Evolutionary conservation across 2,113 vertebrate genomes (phyloP).

Genomic region (Paramisgurnus dabryanus): DNA sequence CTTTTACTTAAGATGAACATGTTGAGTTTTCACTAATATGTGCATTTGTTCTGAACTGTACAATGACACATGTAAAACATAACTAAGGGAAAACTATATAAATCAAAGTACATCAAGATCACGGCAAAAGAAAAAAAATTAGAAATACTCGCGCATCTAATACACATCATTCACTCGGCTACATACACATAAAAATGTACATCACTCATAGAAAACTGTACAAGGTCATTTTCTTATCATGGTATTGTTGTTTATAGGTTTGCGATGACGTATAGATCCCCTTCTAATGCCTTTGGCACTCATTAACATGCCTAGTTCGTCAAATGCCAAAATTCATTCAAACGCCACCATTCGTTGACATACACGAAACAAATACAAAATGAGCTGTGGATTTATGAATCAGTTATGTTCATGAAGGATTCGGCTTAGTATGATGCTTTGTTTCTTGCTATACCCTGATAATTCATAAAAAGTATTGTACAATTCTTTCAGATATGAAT

Average conservation of each 20-base stretch:
- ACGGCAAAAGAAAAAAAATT: slow-evolving; percentile 58
- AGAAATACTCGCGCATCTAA: slow-evolving; percentile 62
- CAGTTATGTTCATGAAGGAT: not conserved
- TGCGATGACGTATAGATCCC: slow-evolving; percentile 59
- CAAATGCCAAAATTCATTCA: slow-evolving; percentile 36
- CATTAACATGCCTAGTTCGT: slow-evolving; percentile 63
- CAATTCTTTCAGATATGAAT: slow-evolving; percentile 44
- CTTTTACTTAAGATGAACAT: slow-evolving; percentile 60
- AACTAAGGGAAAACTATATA: slow-evolving; percentile 63
- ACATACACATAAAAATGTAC: slow-evolving; percentile 69
- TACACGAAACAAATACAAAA: slow-evolving; percentile 25
- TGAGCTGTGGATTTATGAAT: not conserved
- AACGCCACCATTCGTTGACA: slow-evolving; percentile 15
- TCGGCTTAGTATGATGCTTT: slow-evolving; percentile 12
- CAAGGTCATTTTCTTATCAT: slow-evolving; percentile 66
- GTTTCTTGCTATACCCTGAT: slow-evolving; percentile 29
- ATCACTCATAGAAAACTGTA: slow-evolving; percentile 77
- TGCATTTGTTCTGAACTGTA: slow-evolving; percentile 65
- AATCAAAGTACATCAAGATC: slow-evolving; percentile 57
- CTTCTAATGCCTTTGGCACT: slow-evolving; percentile 73
- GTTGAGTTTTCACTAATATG: slow-evolving; percentile 55
- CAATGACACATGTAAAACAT: slow-evolving; percentile 64
- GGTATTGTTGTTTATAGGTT: slow-evolving; percentile 60
- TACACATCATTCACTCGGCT: slow-evolving; percentile 69
- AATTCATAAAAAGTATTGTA: slow-evolving; percentile 30